phyloP scores from a whole-genome alignment of 2,888 invertebrate genomes.

The Clistopyga incitator region DNA sequence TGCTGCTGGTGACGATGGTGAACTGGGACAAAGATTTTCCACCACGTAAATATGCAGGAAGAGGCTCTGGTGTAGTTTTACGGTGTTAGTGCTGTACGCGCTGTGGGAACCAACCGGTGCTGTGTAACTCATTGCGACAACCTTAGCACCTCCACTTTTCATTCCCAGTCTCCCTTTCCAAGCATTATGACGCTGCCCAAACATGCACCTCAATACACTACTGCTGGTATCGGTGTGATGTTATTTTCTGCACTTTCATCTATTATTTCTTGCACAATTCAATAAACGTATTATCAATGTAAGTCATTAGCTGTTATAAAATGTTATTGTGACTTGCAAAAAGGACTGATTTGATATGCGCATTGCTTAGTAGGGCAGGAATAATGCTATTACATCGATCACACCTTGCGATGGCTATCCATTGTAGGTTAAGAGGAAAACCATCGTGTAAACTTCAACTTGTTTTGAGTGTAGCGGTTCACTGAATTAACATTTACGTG shows the following conservation, averaged over 20 bases:
- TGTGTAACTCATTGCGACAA: constrained; percentile 21
- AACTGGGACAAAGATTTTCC: constrained; percentile 70
- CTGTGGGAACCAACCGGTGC: constrained; percentile 6
- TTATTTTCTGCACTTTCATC: neutral
- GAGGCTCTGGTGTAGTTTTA: constrained; percentile 32
- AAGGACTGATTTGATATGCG: neutral
- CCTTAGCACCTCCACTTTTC: neutral
- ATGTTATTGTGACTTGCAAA: neutral
- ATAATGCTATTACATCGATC: neutral
- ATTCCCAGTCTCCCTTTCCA: neutral
- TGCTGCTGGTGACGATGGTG: constrained; percentile 16
- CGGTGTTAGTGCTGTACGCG: constrained; percentile 31
- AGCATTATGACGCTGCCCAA: neutral
- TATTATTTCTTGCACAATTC: neutral
- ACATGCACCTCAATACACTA: neutral
- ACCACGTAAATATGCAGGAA: constrained; percentile 64
- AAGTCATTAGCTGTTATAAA: neutral
- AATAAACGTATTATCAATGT: neutral
- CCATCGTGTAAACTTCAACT: neutral
- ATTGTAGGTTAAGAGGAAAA: neutral
- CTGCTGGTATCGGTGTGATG: neutral
- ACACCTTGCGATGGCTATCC: neutral
- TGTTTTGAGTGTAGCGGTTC: neutral
- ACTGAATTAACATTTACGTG: neutral
- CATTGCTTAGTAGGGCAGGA: neutral